Evolutionary conservation across 2,888 invertebrate genomes (phyloP), one percentile per base, ranked within the genome.

Genomic region (Galerucella pusilla): DNA sequence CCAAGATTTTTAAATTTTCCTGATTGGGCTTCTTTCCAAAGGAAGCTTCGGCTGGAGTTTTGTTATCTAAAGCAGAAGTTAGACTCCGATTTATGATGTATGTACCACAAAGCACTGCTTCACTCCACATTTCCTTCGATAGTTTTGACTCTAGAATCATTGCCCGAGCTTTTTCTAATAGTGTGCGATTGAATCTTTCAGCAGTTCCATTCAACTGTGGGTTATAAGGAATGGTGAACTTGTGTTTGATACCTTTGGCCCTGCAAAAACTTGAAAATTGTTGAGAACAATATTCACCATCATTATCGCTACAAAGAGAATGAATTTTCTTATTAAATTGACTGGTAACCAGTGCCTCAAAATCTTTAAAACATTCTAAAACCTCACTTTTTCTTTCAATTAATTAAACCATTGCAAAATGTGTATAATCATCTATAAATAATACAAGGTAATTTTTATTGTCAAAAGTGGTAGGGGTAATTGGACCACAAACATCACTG

Each of bases 1-100:
- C 68, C 68, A 68, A 68, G n/a, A 57, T 28, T 28, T 68, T 68
- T 57, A 69, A 59, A 45, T 59, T 59, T 52, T 52, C 52, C 52
- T 16, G 14, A 52, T 52, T 12, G 12, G 46, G 46, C 12, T 46
- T 46, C 1, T 46, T 46, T 46, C 46, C 46, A 46, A 46, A 46
- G 46, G 12, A 46, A 46, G 46, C 46, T 46, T 46, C 46, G 11
- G 46, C 46, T 46, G 46, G 46, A 46, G 46, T 46, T 46, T 46
- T 46, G 46, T 46, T 46, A 46, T 70, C 46, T 16, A 61, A 63
- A 52, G 70, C 52, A 12, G 28, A 10, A 14, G 63, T 63, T 49
- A 61, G 49, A 59, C 69, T 60, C 14, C 45, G 16, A 45, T 69
- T 69, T 46, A 46, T 20, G 5, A 69, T n/a, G 25, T 69, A 69